Base-by-base conservation (phyloP, 2,113 vertebrate species). In the Elephas maximus region DNA sequence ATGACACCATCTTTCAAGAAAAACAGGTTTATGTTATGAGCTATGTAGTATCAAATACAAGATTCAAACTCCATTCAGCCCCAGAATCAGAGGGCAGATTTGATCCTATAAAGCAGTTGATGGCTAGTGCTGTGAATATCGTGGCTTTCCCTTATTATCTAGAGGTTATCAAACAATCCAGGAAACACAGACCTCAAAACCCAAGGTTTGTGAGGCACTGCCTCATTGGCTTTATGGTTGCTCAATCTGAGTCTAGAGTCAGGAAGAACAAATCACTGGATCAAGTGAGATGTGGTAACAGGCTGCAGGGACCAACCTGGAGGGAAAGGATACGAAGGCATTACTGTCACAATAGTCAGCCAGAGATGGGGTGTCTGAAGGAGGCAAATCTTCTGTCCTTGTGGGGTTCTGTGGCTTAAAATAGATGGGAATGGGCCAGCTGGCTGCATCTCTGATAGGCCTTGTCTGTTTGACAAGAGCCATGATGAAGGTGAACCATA, bases 71-170 rank as follows among this genome's bases (percentile, higher is more conserved):
- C 48, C 23, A 48, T 78, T 96, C 73, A 82, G 41, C 5, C 57
- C 90, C 48, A 69, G 53, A 82, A 79, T 91, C 37, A 91, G 17
- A 94, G 71, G 41, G 2, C 48, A 83, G 33, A 63, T 96, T 97
- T 96, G 33, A 93, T 79, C n/a, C 78, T 93, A 28, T 79, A 57
- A 87, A 81, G 65, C 65, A 81, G 0, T 89, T 89, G 62, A 51
- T 88, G 82, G 48, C 12, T 60, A 91, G 45, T 91, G 93, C 60
- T 93, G 53, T 83, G 93, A 92, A 62, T 94, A 92, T 69, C 1
- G 85, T 12, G 86, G 8, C 62, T 88, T 93, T 94, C 92, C 41
- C 62, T 94, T 93, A 53, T 93, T 97, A n/a, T 81, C 62, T 37
- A 73, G n/a, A 74, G 20, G 10, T 76, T 90, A 91, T 94, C 60